Conservation (phyloP, 2,888 invertebrate species). For the Sminthurides aquaticus region DNA sequence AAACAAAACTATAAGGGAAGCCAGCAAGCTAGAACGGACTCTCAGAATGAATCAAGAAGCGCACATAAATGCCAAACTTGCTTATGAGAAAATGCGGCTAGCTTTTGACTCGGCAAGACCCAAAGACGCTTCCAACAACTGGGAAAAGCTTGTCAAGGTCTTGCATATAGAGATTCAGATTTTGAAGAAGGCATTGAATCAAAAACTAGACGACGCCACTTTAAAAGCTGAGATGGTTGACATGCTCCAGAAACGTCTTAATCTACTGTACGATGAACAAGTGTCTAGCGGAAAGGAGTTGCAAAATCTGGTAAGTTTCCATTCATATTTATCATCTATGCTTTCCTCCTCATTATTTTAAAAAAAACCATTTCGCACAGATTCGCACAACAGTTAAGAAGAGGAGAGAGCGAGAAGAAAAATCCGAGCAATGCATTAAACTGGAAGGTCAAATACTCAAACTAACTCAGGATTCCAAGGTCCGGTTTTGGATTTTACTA, state of each 20-base stretch:
- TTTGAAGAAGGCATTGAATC: conserved; percentile 32
- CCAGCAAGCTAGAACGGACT: conserved; percentile 28
- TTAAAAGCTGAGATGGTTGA: conserved; percentile 32
- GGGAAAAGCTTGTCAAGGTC: conserved; percentile 38
- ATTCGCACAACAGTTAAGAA: conserved; percentile 34
- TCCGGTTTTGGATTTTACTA: too few relatives aligned
- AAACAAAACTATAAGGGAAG: conserved; percentile 31
- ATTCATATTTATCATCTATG: neutral
- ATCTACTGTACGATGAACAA: conserved; percentile 36
- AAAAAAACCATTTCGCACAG: too few relatives aligned
- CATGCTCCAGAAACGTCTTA: conserved; percentile 31
- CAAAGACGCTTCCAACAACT: conserved; percentile 32
- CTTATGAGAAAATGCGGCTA: conserved; percentile 38
- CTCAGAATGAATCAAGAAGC: conserved; percentile 32
- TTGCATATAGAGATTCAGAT: conserved; percentile 33
- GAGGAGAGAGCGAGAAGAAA: conserved; percentile 38
- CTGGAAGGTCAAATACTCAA: conserved; percentile 34
- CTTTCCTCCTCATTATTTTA: neutral
- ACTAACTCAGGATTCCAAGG: conserved; percentile 30
- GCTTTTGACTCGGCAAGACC: conserved; percentile 37
- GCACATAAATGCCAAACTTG: conserved; percentile 33
- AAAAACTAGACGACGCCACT: conserved; percentile 32
- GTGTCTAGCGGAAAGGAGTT: conserved; percentile 35
- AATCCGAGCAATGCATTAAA: conserved; percentile 39
- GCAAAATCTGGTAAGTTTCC: conserved; percentile 32